phyloP scores from a whole-genome alignment of 2,888 invertebrate species.

The Hofmannophila pseudospretella region DNA sequence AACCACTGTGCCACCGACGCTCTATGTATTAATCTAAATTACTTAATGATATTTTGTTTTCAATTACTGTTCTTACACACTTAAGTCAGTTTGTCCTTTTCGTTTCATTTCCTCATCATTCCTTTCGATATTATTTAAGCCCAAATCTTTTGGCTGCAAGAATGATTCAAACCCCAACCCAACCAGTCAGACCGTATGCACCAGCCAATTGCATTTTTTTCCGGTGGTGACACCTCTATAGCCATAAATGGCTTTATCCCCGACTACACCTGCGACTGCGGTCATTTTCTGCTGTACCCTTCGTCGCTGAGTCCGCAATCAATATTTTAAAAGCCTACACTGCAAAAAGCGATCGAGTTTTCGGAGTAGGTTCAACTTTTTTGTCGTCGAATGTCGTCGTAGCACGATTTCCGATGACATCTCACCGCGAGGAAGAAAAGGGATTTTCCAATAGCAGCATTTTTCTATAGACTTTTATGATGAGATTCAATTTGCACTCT shows the following conservation, averaged over 20 bases:
- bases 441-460: no score
- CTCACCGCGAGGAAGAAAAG: neutral
- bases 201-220: conserved; percentile 15
- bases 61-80: no score
- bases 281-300: conserved; percentile 24
- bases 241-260: conserved; percentile 33
- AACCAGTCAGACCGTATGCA: neutral
- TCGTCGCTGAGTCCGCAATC: conserved; percentile 21
- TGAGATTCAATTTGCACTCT: no score
- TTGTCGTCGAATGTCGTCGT: conserved; percentile 19
- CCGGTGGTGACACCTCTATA: conserved; percentile 28
- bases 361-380: conserved; percentile 21
- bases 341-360: conserved; percentile 24
- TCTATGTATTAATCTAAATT: no score
- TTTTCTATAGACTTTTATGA: no score
- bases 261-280: conserved; percentile 31
- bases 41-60: no score
- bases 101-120: no score
- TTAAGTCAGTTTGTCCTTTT: no score
- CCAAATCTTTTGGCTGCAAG: no score
- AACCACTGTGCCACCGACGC: no score
- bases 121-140: no score
- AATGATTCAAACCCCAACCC: no score
- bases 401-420: conserved; percentile 16
- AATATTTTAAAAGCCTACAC: conserved; percentile 21